Evolutionary conservation across 2,113 vertebrate genomes (phyloP), one percentile per base, ranked within the genome.

Genomic region (Prinia subflava): DNA sequence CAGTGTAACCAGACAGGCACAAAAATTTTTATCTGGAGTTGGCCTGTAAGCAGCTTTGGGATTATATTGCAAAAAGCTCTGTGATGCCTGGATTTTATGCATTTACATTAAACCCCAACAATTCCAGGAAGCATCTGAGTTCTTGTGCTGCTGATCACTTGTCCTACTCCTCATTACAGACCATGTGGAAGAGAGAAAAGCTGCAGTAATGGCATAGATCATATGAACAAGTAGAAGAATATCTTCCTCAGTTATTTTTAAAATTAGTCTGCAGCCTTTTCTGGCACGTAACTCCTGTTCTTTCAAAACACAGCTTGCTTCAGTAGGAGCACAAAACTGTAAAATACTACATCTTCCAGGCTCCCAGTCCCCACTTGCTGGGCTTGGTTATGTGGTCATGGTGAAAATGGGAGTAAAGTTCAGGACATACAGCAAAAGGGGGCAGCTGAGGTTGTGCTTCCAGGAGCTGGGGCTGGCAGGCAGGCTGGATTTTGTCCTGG

Each of bases 11-110:
- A 63, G 81, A 71, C 74, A 87, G 73, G 77, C 47, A 79, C 81
- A 94, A 64, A 35, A 53, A 41, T 81, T 92, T 93, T 94, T 76
- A 91, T 95, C 95, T 91, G 75, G 80, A 84, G 42, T 85, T 95
- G 70, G 41, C 47, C 80, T 47, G 8, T 95, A 96, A 97, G 87
- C 60, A 87, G 91, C 80, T 96, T 96, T 96, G 64, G 71, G 85
- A 92, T 96, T 96, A 93, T 94, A 85, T 68, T 82, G 77, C 67
- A 87, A 73, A 94, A 94, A 93, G 33, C 92, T 90, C 55, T 52
- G 55, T 7, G 10, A 52, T 78, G 80, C 63, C 52, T 79, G 74
- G 74, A 68, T 94, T 96, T 97, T 69, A 83, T 89, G 59, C 30
- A 44, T 90, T 95, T 82, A 52, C 69, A 73, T 83, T 95, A 95